Conservation (phyloP, 2,113 vertebrate species). For the Lepus europaeus region DNA sequence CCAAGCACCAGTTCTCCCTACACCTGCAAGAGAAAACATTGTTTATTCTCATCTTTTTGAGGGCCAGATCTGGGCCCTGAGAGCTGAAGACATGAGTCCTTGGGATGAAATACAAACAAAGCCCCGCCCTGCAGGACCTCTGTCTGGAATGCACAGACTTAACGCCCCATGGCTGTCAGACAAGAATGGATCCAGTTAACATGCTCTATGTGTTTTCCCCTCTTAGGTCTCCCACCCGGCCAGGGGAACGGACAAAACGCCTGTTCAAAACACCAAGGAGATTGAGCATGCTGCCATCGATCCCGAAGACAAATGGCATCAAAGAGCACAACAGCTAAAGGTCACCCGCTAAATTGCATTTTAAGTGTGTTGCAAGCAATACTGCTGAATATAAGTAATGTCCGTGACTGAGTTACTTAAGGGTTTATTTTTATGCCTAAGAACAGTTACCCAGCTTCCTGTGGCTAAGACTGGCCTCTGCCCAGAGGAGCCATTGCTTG, state of each 20-base stretch:
- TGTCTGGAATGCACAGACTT: background rate
- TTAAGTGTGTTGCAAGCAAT: conserved; percentile 41
- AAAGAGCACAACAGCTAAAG: conserved; percentile 88
- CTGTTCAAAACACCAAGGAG: conserved; percentile 47
- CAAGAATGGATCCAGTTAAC: conserved; percentile 46
- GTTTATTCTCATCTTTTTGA: conserved; percentile 8
- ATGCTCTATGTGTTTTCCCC: conserved; percentile 44
- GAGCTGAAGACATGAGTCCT: background rate
- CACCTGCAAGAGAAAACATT: background rate
- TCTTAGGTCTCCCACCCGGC: conserved; percentile 73
- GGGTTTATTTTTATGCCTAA: conserved; percentile 21
- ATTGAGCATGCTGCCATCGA: conserved; percentile 72
- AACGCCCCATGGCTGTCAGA: background rate
- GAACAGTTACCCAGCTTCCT: background rate
- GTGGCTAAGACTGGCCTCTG: background rate
- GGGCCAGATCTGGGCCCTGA: background rate
- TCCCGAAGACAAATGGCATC: conserved; percentile 85
- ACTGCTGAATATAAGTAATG: conserved; percentile 44
- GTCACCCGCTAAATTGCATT: conserved; percentile 75
- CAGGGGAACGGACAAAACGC: conserved; percentile 57
- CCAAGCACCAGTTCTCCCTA: background rate
- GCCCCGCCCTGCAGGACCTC: background rate
- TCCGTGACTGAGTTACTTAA: conserved; percentile 11
- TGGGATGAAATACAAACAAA: conserved; percentile 44
- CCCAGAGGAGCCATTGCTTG: background rate